A percentile compares a stretch with the other conserved stretches of the same genome.
phyloP scores from a whole-genome alignment of 2,113 vertebrate species.

The Podarcis cretensis region DNA sequence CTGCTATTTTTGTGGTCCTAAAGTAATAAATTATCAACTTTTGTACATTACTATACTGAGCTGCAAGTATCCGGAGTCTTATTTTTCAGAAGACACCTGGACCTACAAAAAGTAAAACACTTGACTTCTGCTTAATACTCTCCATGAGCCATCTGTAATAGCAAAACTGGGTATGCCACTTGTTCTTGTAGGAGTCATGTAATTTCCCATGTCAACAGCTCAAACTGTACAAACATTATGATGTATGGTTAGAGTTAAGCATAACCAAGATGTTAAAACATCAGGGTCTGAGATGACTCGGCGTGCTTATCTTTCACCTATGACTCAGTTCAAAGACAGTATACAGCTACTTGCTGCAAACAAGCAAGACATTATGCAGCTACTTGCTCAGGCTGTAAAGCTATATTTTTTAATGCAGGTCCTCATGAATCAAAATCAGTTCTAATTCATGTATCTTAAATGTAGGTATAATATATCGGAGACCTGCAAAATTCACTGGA shows the following conservation, averaged over 20 bases:
- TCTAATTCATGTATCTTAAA: background rate
- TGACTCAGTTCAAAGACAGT: background rate
- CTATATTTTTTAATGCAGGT: background rate
- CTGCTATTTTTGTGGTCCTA: background rate
- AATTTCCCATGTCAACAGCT: background rate
- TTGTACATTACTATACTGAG: background rate
- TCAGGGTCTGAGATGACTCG: background rate
- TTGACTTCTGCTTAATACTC: slow-evolving; percentile 6
- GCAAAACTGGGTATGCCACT: background rate
- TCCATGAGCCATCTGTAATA: background rate
- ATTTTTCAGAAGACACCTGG: background rate
- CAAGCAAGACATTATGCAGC: background rate
- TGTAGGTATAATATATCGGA: background rate
- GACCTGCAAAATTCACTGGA: background rate
- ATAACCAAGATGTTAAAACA: background rate
- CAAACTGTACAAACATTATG: background rate
- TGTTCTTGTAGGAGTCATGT: background rate
- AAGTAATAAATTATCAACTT: background rate
- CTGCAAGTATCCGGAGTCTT: background rate
- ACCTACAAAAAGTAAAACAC: background rate
- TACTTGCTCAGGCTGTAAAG: background rate
- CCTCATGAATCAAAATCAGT: background rate
- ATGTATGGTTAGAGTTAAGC: background rate
- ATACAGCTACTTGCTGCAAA: too few relatives aligned
- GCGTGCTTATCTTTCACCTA: background rate